Conservation (phyloP, 64 coral and sea anemone genomes). For the Montipora foliosa region DNA sequence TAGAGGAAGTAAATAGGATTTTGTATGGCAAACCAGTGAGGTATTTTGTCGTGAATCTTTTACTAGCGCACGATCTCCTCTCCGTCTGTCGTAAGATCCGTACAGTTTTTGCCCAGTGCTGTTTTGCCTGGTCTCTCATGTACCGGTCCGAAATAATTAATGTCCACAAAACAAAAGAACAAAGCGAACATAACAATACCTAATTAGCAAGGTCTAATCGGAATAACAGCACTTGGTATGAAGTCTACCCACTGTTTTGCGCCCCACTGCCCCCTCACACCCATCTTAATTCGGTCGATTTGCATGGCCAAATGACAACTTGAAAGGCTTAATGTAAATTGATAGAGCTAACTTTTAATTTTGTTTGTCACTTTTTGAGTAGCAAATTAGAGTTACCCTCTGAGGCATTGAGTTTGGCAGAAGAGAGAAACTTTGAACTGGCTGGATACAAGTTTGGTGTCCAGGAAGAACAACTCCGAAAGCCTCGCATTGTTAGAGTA, state of each 20-base stretch:
- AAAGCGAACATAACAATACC: too few relatives aligned
- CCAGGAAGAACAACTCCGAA: constrained; percentile 78
- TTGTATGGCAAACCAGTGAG: constrained; percentile 96
- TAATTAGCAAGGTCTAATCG: too few relatives aligned
- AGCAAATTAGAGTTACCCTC: constrained; percentile 82
- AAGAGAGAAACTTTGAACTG: constrained; percentile 85
- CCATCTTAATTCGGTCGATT: too few relatives aligned
- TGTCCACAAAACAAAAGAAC: too few relatives aligned
- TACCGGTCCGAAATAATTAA: too few relatives aligned
- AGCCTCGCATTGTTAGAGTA: constrained; percentile 83
- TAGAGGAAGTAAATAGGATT: constrained; percentile 92
- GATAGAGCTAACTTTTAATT: background rate
- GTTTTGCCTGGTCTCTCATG: too few relatives aligned
- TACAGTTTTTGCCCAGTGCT: too few relatives aligned
- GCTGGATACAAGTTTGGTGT: constrained; percentile 93
- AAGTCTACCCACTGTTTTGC: too few relatives aligned
- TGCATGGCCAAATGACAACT: too few relatives aligned
- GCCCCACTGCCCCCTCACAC: too few relatives aligned
- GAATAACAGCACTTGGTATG: too few relatives aligned
- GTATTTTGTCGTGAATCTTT: constrained; percentile 21
- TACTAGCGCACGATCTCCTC: background rate
- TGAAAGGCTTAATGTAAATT: background rate
- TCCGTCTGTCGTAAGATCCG: background rate
- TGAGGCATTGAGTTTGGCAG: constrained; percentile 68
- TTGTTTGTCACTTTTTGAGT: background rate